Evolutionary conservation across 2,888 invertebrate species (phyloP).

Genomic region (Morpho achilles): DNA sequence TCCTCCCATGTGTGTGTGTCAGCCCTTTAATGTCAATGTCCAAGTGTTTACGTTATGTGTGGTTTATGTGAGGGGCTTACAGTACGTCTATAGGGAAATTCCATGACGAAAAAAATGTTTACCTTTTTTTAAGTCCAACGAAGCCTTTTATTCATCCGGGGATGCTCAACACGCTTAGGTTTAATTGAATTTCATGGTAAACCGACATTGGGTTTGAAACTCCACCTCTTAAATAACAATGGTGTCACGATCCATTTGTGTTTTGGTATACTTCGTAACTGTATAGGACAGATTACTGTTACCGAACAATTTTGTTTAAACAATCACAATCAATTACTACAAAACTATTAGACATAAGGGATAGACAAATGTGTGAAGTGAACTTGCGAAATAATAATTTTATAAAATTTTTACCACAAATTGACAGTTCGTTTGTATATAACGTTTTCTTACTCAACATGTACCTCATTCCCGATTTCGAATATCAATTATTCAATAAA

Average conservation of each 20-base stretch:
- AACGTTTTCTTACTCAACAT: too few species aligned
- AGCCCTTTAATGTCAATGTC: neutral
- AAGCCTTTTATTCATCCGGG: conserved; percentile 9
- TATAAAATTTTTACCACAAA: too few species aligned
- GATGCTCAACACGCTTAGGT: conserved; percentile 9
- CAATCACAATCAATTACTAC: too few species aligned
- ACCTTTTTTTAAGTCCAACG: conserved; percentile 11
- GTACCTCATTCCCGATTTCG: too few species aligned
- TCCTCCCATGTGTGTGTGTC: neutral
- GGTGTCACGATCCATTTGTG: neutral
- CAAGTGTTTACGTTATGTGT: neutral
- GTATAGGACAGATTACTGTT: too few species aligned
- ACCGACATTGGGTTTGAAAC: neutral
- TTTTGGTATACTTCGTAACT: neutral
- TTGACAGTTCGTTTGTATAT: too few species aligned
- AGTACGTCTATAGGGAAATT: conserved; percentile 11
- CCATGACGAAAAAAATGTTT: conserved; percentile 6
- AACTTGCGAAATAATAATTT: too few species aligned
- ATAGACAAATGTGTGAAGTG: too few species aligned
- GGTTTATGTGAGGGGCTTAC: neutral
- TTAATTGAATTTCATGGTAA: conserved; percentile 15
- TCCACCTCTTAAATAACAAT: neutral
- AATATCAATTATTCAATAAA: too few species aligned
- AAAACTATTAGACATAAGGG: too few species aligned
- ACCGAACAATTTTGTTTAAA: too few species aligned